Evolutionary conservation across 2,888 invertebrate species (phyloP), one percentile per base, ranked within the genome.

Genomic region (Coleophora deauratella): DNA sequence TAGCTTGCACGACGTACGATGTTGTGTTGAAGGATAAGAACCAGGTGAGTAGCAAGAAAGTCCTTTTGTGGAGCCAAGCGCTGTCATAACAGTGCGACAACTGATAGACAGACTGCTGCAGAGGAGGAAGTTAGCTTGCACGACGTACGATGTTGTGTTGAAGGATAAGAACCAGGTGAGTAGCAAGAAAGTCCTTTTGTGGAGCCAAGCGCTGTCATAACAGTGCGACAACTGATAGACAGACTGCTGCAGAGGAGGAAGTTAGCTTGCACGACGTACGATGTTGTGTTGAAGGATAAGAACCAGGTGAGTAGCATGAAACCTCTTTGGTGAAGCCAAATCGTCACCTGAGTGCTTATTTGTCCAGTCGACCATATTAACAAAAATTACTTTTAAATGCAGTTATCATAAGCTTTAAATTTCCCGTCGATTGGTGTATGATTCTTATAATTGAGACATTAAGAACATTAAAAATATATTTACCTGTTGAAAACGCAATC

Each of bases 211-310:
- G 84, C 91, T 2, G 27, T 8, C 1, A n/a, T 40, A 13, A 37
- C 42, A 1, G 91, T 97, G 44, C 90, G 91, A 44, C 89, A 91
- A 49, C 88, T 97, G 42, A 91, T 98, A 15, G 91, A 92, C 51
- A 88, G 94, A 44, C 87, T 97, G 49, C 88, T 97, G 61, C 94
- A 94, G 66, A 91, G 96, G 64, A 86, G 97, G 50, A 94, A 93
- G 50, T 88, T 97, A 34, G 80, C 86, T 41, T 95, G 94, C 71
- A 88, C 89, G 47, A 91, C 92, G 48, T 96, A 95, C 61, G 97
- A 97, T 66, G 95, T 97, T 37, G 89, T 91, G 60, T 76, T 91
- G 9, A 66, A 64, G 35, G 77, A 75, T 31, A 58, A 47, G 0
- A 45, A 49, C 1, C 64, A 72, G 74, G 78, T 78, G 2, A 43